Base-by-base conservation (phyloP, 1,140 invertebrate species). In the Idris sp. region DNA sequence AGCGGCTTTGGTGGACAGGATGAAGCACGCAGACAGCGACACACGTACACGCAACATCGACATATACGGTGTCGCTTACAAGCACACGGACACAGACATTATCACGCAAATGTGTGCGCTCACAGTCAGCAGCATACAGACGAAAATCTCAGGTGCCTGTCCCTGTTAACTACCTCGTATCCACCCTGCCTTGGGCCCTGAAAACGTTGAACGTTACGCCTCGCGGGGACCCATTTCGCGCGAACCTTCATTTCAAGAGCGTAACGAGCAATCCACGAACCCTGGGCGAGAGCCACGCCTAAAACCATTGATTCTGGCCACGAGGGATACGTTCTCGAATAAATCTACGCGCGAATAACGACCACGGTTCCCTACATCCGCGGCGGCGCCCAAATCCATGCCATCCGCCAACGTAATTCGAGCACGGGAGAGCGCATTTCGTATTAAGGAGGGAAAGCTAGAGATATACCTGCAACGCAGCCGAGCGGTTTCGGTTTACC, bases 141-240 rank as follows among this genome's bases (percentile, higher is more conserved):
- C 77, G 80, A 77, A 82, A 84, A 83, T 84, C 82, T 84, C 84
- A 84, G 78, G 83, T 81, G 79, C 48, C 78, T 84, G 80, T 79
- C 74, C 80, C 76, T 71, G 79, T 79, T 86, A 84, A 83, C 83
- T 84, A 83, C 82, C 84, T 84, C 77, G 74, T 80, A 81, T 83
- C 82, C 83, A 71, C 67, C 62, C 74, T 78, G 80, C 84, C 83
- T 77, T 79, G 81, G 83, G 84, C 82, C 83, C 83, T 82, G 83
- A 83, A 83, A 84, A 82, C 79, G 81, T 80, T 82, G 14, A 14
- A 14, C 62, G 81, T 82, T 82, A 81, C 83, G 82, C 81, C 83
- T 85, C 81, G 81, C 83, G 81, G 81, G 83, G 84, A 83, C 83
- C 81, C 78, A 83, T 85, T 86, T 84, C 82, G 80, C 81, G 80